Conservation (phyloP, 2,113 vertebrate species). For the Microcebus lehilahytsara region DNA sequence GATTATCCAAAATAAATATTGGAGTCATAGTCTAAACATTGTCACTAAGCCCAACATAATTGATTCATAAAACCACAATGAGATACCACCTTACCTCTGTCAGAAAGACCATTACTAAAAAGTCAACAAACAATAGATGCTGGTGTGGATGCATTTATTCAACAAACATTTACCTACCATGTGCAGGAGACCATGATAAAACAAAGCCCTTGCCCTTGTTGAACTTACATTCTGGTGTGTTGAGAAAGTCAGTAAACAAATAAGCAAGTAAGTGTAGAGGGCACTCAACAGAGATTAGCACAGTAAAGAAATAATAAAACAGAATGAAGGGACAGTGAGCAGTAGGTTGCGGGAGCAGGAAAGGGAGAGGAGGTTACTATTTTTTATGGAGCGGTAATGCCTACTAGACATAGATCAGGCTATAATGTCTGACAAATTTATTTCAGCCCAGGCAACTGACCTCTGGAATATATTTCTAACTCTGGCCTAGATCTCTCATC, state of each 20-base stretch:
- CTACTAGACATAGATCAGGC: not conserved
- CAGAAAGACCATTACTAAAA: too few relatives aligned
- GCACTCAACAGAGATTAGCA: not conserved
- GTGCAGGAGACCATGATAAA: not conserved
- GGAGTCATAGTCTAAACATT: not conserved
- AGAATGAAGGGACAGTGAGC: not conserved
- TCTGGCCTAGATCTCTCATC: not conserved
- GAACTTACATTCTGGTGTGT: not conserved
- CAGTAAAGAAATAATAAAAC: not conserved
- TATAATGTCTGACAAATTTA: not conserved
- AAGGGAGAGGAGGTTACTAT: not conserved
- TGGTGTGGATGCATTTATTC: not conserved
- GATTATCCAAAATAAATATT: conserved; percentile 46
- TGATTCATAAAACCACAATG: not conserved
- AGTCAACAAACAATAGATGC: too few relatives aligned
- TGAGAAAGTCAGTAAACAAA: not conserved
- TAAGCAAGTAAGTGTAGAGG: not conserved
- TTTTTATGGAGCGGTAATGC: not conserved
- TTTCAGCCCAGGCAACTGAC: not conserved
- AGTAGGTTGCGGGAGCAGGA: not conserved
- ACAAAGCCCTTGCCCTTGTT: not conserved
- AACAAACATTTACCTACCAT: conserved; percentile 18
- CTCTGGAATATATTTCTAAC: not conserved
- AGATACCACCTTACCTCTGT: too few relatives aligned
- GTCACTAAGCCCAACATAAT: not conserved